A percentile compares a stretch with the other conserved stretches of the same genome.
Conservation (phyloP, 1,140 invertebrate genomes). For the Lordiphosa collinella region DNA sequence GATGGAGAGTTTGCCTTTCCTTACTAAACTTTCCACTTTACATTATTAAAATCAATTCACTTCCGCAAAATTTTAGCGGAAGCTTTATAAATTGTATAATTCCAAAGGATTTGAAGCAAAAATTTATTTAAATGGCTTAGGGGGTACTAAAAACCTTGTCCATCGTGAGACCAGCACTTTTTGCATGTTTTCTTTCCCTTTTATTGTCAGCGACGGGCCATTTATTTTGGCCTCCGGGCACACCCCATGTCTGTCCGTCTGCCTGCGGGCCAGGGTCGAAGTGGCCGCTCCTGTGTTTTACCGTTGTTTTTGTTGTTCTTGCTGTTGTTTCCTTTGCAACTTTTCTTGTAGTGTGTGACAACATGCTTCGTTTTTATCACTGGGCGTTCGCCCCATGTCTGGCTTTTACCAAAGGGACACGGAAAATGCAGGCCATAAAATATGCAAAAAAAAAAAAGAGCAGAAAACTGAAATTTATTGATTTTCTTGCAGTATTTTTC, state of each 20-base stretch:
- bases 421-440: slow-evolving; percentile 13
- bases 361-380: slow-evolving; percentile 4
- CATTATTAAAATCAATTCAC: no score
- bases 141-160: no score
- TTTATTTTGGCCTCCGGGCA: slow-evolving; percentile 2
- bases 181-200: neutral
- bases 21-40: no score
- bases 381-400: neutral
- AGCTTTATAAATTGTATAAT: no score
- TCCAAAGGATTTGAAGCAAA: no score
- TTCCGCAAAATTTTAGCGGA: no score
- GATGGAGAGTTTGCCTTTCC: no score
- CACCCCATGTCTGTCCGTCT: neutral
- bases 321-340: neutral
- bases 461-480: slow-evolving; percentile 30
- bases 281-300: slow-evolving; percentile 3
- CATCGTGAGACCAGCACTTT: neutral
- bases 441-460: slow-evolving; percentile 1
- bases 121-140: no score
- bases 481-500: slow-evolving; percentile 34
- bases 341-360: slow-evolving; percentile 7
- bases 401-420: neutral
- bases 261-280: neutral
- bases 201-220: neutral
- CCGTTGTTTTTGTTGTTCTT: no score